These are phyloP conservation scores for Pseudomyrmex gracilis DNA, from an alignment of 1,140 invertebrate species.

Conservation along the genomic window DNA sequence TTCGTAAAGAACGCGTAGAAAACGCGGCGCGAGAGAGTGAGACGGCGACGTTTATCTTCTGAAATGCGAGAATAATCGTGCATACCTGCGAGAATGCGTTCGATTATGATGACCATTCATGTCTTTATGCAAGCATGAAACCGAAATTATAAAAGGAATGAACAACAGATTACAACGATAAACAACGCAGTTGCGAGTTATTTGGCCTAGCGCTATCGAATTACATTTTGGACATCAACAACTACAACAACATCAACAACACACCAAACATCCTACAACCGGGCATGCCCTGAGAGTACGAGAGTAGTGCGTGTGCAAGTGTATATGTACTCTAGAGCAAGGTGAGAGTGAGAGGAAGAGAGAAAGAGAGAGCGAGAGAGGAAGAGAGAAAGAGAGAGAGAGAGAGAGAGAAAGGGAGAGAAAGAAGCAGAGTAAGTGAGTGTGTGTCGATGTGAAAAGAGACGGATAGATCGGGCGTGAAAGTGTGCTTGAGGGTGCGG, in stretches of 20 bases:
- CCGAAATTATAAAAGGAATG: conserved; percentile 28
- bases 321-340: conserved; percentile 55
- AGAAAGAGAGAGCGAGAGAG: conserved; percentile 31
- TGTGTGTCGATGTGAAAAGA: conserved; percentile 55
- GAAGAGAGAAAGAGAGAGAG: conserved; percentile 57
- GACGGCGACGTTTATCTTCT: not conserved
- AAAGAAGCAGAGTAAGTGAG: conserved; percentile 36
- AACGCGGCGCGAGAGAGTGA: not conserved
- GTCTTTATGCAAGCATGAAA: not conserved
- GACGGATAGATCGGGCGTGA: conserved; percentile 56
- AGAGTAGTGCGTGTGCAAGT: conserved; percentile 81
- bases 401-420: conserved; percentile 48
- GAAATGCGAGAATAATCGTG: conserved; percentile 23
- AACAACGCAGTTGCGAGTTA: conserved; percentile 11
- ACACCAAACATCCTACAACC: conserved; percentile 84
- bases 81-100: not conserved
- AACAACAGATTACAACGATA: conserved; percentile 17
- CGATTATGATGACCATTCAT: conserved; percentile 21
- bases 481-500: conserved; percentile 63
- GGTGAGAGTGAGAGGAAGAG: conserved; percentile 45
- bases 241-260: conserved; percentile 72
- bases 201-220: conserved; percentile 49
- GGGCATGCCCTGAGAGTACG: conserved; percentile 86
- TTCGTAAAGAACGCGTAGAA: not conserved
- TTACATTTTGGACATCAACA: conserved; percentile 59